These are phyloP conservation scores for Coenonympha glycerion DNA, from an alignment of 2,888 invertebrate species.

Conservation along the genomic window DNA sequence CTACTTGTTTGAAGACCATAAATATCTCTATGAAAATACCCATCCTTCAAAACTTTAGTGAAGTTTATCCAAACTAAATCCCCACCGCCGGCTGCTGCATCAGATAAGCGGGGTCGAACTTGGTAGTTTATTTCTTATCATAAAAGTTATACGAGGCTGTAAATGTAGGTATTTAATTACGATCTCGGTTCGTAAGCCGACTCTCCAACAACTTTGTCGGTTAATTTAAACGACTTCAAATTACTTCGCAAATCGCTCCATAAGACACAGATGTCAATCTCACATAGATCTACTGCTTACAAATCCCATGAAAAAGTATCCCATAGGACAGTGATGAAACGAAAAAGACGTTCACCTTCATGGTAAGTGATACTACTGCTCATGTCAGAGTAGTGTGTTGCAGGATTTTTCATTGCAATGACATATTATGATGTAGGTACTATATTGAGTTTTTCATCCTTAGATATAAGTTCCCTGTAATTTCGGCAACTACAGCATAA, in stretches of 20 bases:
- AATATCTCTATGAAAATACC: background rate
- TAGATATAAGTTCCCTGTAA: too few species aligned
- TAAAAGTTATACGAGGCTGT: constrained; percentile 30
- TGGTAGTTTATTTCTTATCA: constrained; percentile 24
- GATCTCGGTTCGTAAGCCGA: constrained; percentile 23
- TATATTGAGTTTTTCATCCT: too few species aligned
- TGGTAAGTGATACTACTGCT: too few species aligned
- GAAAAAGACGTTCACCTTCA: too few species aligned
- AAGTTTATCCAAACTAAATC: constrained; percentile 6
- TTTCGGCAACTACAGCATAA: too few species aligned
- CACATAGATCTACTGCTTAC: too few species aligned
- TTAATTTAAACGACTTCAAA: constrained; percentile 23
- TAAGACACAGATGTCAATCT: constrained; percentile 18
- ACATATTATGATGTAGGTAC: too few species aligned
- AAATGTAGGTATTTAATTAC: constrained; percentile 29
- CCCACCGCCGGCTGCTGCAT: constrained; percentile 6
- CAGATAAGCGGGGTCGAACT: constrained; percentile 11
- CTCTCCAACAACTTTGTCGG: constrained; percentile 20
- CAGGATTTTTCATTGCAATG: too few species aligned
- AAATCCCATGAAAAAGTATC: too few species aligned
- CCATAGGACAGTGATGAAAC: too few species aligned
- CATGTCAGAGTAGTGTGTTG: too few species aligned
- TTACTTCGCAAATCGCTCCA: constrained; percentile 18
- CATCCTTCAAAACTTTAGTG: background rate
- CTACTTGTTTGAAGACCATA: too few species aligned